A percentile compares a stretch with the other conserved stretches of the same genome.
Evolutionary conservation across 2,797 vertebrate species (phyloP).

Genomic region (Moxostoma hubbsi): DNA sequence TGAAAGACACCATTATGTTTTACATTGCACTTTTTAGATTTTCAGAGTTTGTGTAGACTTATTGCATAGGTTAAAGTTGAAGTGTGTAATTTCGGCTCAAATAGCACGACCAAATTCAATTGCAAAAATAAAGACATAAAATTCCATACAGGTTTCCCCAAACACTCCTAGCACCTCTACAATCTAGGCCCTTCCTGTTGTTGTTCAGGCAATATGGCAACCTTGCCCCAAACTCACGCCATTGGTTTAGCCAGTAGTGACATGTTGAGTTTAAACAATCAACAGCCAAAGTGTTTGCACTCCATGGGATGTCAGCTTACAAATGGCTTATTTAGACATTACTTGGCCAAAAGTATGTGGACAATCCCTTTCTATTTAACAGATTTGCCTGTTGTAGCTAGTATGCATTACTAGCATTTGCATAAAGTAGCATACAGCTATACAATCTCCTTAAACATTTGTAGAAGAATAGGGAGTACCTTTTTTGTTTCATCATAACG

Average conservation of each 20-base stretch:
- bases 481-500: too few relatives aligned
- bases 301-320: neutral
- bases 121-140: neutral
- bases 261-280: neutral
- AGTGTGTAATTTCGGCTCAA: conserved; percentile 9
- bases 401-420: too few relatives aligned
- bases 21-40: conserved; percentile 6
- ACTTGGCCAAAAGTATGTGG: too few relatives aligned
- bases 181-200: neutral
- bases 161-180: neutral
- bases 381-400: too few relatives aligned
- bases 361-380: too few relatives aligned
- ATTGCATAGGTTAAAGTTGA: conserved; percentile 27
- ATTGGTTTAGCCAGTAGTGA: neutral
- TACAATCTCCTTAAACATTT: too few relatives aligned
- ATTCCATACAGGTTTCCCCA: too few relatives aligned
- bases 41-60: conserved; percentile 4
- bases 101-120: neutral
- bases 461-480: too few relatives aligned
- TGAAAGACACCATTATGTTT: neutral
- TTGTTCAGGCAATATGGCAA: neutral
- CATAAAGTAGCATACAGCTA: too few relatives aligned
- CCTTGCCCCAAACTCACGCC: neutral
- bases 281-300: neutral
- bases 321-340: neutral